Conservation (phyloP, 2,113 vertebrate species). For the Amphiprion percula region DNA sequence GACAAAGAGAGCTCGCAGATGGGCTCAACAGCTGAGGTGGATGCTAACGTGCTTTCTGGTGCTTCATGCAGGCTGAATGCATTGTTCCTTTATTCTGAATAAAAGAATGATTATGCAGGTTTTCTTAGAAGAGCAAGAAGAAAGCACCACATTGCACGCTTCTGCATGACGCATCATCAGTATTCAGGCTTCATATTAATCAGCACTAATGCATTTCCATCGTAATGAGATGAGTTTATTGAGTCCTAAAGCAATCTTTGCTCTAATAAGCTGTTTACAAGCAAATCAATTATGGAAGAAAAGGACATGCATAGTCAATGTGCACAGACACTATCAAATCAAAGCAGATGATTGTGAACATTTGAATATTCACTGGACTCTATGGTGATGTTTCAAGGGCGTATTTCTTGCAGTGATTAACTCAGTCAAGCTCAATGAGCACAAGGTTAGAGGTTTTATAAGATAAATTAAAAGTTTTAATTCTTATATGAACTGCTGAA, state of each 20-base stretch:
- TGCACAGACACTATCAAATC: conserved; percentile 54
- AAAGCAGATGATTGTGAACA: conserved; percentile 51
- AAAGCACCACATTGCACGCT: conserved; percentile 19
- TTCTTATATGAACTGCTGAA: conserved; percentile 9
- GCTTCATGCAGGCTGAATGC: conserved; percentile 25
- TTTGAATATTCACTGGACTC: conserved; percentile 48
- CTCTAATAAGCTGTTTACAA: conserved; percentile 81
- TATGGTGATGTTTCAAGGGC: conserved; percentile 48
- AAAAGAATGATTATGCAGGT: conserved; percentile 45
- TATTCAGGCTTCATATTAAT: conserved; percentile 76
- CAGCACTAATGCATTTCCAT: conserved; percentile 68
- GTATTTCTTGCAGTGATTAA: conserved; percentile 23
- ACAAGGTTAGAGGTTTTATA: conserved; percentile 12
- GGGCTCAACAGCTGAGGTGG: conserved; percentile 57
- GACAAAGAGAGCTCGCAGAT: conserved; percentile 61
- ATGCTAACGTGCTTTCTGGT: conserved; percentile 39
- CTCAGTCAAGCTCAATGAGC: conserved; percentile 32
- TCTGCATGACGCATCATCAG: conserved; percentile 62
- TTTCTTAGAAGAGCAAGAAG: conserved; percentile 8
- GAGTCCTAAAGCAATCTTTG: conserved; percentile 77
- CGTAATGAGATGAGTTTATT: conserved; percentile 77
- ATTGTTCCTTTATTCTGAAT: conserved; percentile 52
- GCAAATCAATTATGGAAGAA: conserved; percentile 76
- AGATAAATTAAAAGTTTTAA: conserved; percentile 30
- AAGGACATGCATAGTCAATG: conserved; percentile 68